phyloP scores from a whole-genome alignment of 2,888 invertebrate genomes.

The Melitaea athalia region DNA sequence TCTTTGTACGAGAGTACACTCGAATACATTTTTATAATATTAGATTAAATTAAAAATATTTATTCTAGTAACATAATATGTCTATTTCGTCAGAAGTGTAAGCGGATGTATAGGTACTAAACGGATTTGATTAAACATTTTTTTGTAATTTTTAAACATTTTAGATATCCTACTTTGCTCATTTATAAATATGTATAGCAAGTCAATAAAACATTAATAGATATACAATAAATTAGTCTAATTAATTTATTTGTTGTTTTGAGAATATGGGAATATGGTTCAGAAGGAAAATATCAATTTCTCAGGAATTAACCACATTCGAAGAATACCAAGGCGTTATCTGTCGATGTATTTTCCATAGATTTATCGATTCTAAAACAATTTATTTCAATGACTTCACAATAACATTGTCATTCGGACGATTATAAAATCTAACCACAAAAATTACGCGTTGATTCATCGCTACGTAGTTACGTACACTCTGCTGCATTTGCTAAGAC shows the following conservation, averaged over 20 bases:
- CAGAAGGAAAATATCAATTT: not conserved
- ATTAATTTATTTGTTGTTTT: not conserved
- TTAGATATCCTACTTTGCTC: too few relatives aligned
- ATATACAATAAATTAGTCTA: too few relatives aligned
- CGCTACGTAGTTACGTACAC: not conserved
- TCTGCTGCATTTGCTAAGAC: not conserved
- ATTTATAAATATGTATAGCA: too few relatives aligned
- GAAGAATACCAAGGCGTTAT: not conserved
- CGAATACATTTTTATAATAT: not conserved
- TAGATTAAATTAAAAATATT: not conserved
- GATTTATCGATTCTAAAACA: not conserved
- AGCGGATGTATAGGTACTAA: not conserved
- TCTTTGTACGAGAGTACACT: constrained; percentile 21
- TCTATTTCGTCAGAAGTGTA: not conserved
- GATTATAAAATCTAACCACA: constrained; percentile 5
- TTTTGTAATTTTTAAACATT: too few relatives aligned
- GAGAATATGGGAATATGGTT: not conserved
- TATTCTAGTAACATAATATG: not conserved
- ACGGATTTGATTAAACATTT: too few relatives aligned
- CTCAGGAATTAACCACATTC: not conserved
- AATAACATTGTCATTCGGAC: not conserved
- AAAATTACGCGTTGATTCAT: constrained; percentile 5
- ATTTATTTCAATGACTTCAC: not conserved
- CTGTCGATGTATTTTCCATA: not conserved
- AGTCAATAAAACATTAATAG: too few relatives aligned